These are phyloP conservation scores for Zaprionus vittiger DNA, from an alignment of 1,140 invertebrate genomes.

Conservation along the genomic window DNA sequence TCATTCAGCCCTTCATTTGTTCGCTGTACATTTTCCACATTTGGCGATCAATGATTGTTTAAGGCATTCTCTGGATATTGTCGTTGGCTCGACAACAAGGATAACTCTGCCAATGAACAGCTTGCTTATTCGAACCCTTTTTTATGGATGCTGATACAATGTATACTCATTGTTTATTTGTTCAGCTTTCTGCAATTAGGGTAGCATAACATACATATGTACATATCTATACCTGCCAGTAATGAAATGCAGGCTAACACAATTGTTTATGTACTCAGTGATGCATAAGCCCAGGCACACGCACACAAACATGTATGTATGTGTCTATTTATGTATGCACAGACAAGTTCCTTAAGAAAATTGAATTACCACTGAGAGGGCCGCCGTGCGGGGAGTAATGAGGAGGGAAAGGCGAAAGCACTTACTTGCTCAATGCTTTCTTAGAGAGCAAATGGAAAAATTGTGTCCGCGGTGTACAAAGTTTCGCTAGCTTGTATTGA, in stretches of 20 bases:
- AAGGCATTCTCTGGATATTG: no score
- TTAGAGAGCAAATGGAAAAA: constrained; percentile 39
- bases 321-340: constrained; percentile 7
- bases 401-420: constrained; percentile 45
- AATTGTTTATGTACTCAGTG: constrained; percentile 20
- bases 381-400: constrained; percentile 45
- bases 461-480: constrained; percentile 14
- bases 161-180: no score
- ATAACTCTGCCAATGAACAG: no score
- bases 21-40: no score
- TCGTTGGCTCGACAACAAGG: no score
- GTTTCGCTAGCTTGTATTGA: constrained; percentile 53
- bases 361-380: constrained; percentile 53
- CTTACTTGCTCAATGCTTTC: constrained; percentile 42
- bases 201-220: not conserved
- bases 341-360: constrained; percentile 41
- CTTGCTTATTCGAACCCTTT: no score
- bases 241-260: constrained; percentile 7
- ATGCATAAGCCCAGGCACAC: not conserved
- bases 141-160: no score
- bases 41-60: no score
- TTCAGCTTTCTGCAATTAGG: not conserved
- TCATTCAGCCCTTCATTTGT: no score
- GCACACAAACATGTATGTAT: not conserved
- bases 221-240: not conserved